phyloP scores from a whole-genome alignment of 2,797 vertebrate genomes.

The Ispidina picta region DNA sequence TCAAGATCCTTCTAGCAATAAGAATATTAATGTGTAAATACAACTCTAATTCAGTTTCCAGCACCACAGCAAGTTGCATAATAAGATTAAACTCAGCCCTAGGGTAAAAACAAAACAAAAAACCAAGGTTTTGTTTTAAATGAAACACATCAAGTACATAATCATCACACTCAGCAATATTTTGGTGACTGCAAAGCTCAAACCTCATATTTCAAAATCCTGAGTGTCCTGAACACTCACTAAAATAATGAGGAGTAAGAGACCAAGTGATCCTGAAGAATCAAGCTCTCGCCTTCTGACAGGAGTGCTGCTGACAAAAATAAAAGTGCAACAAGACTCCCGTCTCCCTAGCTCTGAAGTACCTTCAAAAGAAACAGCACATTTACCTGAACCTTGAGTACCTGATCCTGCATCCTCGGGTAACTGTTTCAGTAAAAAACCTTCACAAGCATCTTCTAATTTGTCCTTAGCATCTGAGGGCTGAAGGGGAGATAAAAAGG shows the following conservation, averaged over 20 bases:
- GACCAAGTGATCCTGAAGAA: neutral
- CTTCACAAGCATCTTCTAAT: conserved; percentile 18
- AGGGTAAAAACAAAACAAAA: neutral
- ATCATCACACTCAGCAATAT: neutral
- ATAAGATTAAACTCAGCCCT: conserved; percentile 18
- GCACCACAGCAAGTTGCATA: neutral
- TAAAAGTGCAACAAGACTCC: rapidly evolving
- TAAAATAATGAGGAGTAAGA: neutral
- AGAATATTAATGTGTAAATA: conserved; percentile 24
- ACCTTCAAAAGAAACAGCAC: neutral
- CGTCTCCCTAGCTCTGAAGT: neutral
- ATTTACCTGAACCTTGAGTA: conserved; percentile 21
- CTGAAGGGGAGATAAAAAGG: conserved; percentile 1
- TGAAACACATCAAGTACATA: neutral
- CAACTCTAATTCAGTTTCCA: conserved; percentile 28
- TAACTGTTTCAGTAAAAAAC: neutral
- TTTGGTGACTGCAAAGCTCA: neutral
- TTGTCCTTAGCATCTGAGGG: conserved; percentile 29
- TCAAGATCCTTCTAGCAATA: neutral
- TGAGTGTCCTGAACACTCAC: neutral
- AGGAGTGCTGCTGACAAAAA: neutral
- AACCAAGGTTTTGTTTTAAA: neutral
- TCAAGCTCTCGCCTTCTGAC: neutral
- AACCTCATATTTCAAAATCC: neutral
- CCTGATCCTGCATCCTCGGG: neutral